Conservation (phyloP, 2,113 vertebrate species). For the Seriola aureovittata region DNA sequence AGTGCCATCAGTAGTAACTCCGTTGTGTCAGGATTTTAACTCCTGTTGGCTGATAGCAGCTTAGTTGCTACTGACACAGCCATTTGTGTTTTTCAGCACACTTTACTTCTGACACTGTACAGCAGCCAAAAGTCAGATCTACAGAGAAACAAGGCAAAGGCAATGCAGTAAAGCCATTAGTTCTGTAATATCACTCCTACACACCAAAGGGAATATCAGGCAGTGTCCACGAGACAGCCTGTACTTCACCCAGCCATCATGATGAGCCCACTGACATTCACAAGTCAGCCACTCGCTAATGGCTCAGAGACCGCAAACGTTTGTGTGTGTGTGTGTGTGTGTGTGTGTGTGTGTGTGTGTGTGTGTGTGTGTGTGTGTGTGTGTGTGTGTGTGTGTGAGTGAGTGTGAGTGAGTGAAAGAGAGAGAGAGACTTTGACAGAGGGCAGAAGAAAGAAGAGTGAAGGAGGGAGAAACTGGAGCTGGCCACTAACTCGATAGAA, state of each 20-base stretch:
- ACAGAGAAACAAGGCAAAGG: conserved; percentile 49
- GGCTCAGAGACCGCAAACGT: neutral
- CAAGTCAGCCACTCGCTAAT: conserved; percentile 62
- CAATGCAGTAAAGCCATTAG: conserved; percentile 61
- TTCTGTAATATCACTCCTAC: conserved; percentile 68
- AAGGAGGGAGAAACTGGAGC: conserved; percentile 78
- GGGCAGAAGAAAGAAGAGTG: conserved; percentile 60
- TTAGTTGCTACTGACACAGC: conserved; percentile 10
- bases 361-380: neutral
- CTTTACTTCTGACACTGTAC: conserved; percentile 46
- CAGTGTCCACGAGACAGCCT: conserved; percentile 50
- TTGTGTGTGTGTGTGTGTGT: neutral
- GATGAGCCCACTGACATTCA: conserved; percentile 70
- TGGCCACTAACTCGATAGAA: conserved; percentile 79
- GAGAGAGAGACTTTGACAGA: conserved; percentile 50
- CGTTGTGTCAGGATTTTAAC: conserved; percentile 37
- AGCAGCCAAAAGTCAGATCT: conserved; percentile 38
- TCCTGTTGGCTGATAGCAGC: conserved; percentile 2
- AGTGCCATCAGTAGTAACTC: conserved; percentile 3
- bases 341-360: conserved; percentile 1
- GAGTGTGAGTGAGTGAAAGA: conserved; percentile 9
- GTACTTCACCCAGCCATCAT: conserved; percentile 56
- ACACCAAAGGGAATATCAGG: conserved; percentile 72
- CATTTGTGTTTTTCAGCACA: conserved; percentile 38
- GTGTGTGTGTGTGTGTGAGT: neutral